Evolutionary conservation across 1,140 invertebrate species (phyloP), one percentile per base, ranked within the genome.

Genomic region (Paraescarpia echinospica): DNA sequence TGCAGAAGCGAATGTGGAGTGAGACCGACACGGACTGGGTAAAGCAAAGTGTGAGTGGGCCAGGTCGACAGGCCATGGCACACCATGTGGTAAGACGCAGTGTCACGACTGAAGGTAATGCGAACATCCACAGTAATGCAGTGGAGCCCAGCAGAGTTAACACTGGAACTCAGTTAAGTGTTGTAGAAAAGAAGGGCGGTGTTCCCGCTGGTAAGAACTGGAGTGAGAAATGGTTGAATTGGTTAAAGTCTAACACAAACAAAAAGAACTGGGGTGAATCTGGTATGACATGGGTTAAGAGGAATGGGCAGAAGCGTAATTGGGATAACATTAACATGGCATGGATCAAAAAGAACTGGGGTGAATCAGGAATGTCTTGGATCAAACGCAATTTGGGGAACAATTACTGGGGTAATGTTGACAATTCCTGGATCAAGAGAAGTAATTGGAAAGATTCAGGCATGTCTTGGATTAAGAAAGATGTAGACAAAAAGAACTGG

Each of bases 211-310:
- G 59, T 77, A 77, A 31, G 27, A 77, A 77, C 27, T 77, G 59
- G 59, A 77, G 59, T 77, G 59, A 77, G 59, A 77, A 77, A 77
- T 77, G 59, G 59, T 77, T 77, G 59, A 77, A 77, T 77, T 77
- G 59, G 59, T 18, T 77, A 77, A 77, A 77, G 59, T 77, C 59
- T 27, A 77, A 77, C 59, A 77, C 59, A 41, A 90, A 92, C 41
- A 92, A 92, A 77, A 92, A 89, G 88, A 92, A 89, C 88, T 92
- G 92, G 92, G 92, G 92, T 89, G 88, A 59, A 22, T 88, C 92
- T 89, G 92, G 51, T 12, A 92, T 92, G 92, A 88, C 92, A 8
- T 92, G 92, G 92, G 88, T 92, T 34, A 92, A 92, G 41, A 77
- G 92, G 48, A 8, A 18, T 35, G 34, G 34, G 14, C 18, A 90